These are phyloP conservation scores for Drosophila funebris DNA, from an alignment of 1,140 invertebrate species.

Conservation along the genomic window DNA sequence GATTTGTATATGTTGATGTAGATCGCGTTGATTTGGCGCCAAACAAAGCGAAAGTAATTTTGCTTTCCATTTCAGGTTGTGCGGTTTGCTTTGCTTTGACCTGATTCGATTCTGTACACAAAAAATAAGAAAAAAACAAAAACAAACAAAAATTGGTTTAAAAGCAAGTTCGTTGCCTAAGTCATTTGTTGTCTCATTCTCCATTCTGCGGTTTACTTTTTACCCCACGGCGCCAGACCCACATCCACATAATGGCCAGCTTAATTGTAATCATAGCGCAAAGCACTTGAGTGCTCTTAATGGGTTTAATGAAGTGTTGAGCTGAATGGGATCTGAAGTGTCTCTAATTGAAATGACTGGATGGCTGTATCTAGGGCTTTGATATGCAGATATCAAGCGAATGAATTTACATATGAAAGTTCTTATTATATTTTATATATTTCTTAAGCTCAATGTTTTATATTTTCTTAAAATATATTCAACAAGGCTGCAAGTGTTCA, in stretches of 20 bases:
- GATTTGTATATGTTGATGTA: background rate
- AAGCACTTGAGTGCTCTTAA: constrained; percentile 13
- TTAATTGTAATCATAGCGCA: constrained; percentile 10
- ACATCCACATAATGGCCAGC: background rate
- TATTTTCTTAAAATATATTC: too few relatives aligned
- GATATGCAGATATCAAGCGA: background rate
- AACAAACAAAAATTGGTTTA: constrained; percentile 36
- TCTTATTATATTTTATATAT: too few relatives aligned
- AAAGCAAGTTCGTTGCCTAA: constrained; percentile 49
- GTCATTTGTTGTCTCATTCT: constrained; percentile 61
- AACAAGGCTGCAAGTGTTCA: too few relatives aligned
- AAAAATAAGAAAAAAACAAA: constrained; percentile 27
- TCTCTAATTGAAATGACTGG: background rate
- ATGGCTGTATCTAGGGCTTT: background rate
- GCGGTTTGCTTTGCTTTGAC: constrained; percentile 44
- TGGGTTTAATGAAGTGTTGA: background rate
- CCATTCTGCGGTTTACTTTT: background rate
- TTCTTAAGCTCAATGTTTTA: too few relatives aligned
- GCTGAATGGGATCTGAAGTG: background rate
- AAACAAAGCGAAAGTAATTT: constrained; percentile 70
- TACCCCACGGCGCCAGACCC: background rate
- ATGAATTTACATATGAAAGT: background rate
- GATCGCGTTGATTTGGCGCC: constrained; percentile 20
- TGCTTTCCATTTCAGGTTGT: constrained; percentile 74
- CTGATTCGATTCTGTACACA: constrained; percentile 58